Evolutionary conservation across 1,140 invertebrate genomes (phyloP).

Genomic region (Carposina sasakii): DNA sequence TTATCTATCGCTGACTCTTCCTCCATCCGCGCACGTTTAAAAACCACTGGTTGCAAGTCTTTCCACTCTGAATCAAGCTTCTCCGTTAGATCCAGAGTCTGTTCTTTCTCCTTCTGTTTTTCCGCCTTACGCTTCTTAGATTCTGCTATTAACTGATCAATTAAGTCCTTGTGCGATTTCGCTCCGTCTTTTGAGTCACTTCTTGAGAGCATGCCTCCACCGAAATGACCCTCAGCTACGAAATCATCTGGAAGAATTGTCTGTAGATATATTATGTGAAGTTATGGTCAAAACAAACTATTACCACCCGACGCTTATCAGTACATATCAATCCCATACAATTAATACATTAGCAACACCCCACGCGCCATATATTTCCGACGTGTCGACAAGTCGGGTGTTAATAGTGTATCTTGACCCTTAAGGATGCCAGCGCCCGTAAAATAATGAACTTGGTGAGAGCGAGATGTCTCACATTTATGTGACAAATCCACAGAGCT

Average conservation of each 20-base stretch:
- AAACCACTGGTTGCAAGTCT: slow-evolving; percentile 79
- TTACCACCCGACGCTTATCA: too few relatives aligned
- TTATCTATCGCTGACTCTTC: slow-evolving; percentile 58
- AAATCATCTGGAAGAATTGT: slow-evolving; percentile 77
- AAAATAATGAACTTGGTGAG: too few relatives aligned
- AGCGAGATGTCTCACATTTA: too few relatives aligned
- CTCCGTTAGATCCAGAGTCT: slow-evolving; percentile 87
- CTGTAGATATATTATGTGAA: not conserved
- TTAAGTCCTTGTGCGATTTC: slow-evolving; percentile 86
- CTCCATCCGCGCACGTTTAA: slow-evolving; percentile 53
- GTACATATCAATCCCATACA: too few relatives aligned
- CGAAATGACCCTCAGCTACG: slow-evolving; percentile 92
- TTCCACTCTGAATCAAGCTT: slow-evolving; percentile 92
- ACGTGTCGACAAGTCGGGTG: too few relatives aligned
- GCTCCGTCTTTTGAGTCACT: slow-evolving; percentile 76
- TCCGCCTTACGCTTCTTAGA: slow-evolving; percentile 92
- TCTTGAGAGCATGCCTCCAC: slow-evolving; percentile 85
- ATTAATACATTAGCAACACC: too few relatives aligned
- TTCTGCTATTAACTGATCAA: slow-evolving; percentile 91
- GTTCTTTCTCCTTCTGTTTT: slow-evolving; percentile 88
- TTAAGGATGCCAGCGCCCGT: too few relatives aligned
- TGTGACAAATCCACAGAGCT: too few relatives aligned
- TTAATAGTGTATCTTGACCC: too few relatives aligned
- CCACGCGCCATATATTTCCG: too few relatives aligned
- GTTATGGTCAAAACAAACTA: too few relatives aligned